Evolutionary conservation across 2,113 vertebrate genomes (phyloP), one percentile per base, ranked within the genome.

Genomic region (Hippopotamus amphibius): DNA sequence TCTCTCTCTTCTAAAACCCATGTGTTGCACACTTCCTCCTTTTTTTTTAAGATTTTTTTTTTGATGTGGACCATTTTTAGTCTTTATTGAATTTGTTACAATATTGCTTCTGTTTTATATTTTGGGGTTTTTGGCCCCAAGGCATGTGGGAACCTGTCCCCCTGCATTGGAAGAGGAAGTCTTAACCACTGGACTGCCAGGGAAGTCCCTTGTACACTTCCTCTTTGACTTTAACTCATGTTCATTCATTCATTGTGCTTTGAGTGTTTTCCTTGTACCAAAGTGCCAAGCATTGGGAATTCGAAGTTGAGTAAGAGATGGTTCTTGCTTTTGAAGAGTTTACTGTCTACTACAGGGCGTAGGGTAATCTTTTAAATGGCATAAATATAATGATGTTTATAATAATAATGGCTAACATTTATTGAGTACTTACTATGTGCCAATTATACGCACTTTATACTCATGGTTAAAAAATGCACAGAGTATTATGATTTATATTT

Each of bases 321-420:
- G 30, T 46, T 21, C 71, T 90, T 74, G 43, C 1, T 91, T 86
- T 74, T 83, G n/a, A 94, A 83, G 50, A 72, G 1, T 80, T 63
- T 59, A 43, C 28, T 61, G 21, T 55, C 17, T 19, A 68, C 46
- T 37, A 65, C 5, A 57, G 19, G 26, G 21, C 43, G 43, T 0
- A 90, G 33, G 14, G 6, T 59, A 57, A 28, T 80, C 65, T 94
- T 90, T 61, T 6, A 65, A 87, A 63, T 65, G n/a, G 22, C 69
- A 92, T 41, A 86, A 93, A 90, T 76, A 65, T 59, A 88, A 48
- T 84, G 79, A 28, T 76, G 7, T 63, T 72, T 79, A 81, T 59
- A 72, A 88, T n/a, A 76, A 48, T 72, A 76, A 74, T 48, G 53
- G 21, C 53, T 90, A 88, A 37, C 17, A 84, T 65, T 94, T 91